These are phyloP conservation scores for Triplophysa bombifrons DNA, from an alignment of 2,797 vertebrate species.

Conservation along the genomic window DNA sequence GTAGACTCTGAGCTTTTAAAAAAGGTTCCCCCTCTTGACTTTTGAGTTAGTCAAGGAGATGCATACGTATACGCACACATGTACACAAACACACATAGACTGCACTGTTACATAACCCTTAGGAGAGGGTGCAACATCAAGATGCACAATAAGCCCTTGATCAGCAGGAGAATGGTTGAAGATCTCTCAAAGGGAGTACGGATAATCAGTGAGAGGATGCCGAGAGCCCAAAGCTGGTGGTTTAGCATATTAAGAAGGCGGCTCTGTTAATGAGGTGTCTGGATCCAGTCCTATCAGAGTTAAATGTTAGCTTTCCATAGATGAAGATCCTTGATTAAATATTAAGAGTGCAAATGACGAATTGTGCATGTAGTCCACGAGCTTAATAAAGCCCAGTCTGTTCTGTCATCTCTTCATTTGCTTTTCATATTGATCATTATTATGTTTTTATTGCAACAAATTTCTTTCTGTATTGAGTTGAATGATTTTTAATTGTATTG, in stretches of 20 bases:
- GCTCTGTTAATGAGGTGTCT: constrained; percentile 59
- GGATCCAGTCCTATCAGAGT: constrained; percentile 21
- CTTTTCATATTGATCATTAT: background rate
- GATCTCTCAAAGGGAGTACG: constrained; percentile 47
- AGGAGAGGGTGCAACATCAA: constrained; percentile 50
- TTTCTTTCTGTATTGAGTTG: background rate
- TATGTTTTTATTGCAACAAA: background rate
- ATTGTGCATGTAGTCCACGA: background rate
- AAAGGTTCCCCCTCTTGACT: constrained; percentile 41
- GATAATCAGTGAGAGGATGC: constrained; percentile 63
- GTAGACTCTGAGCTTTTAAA: constrained; percentile 64
- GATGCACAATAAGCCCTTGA: constrained; percentile 57
- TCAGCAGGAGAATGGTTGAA: constrained; percentile 52
- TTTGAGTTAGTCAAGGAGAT: constrained; percentile 28
- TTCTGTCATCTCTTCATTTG: constrained; percentile 6
- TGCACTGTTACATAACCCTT: constrained; percentile 62
- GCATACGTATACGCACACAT: background rate
- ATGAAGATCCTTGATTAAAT: constrained; percentile 33
- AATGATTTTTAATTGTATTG: no score
- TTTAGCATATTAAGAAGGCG: constrained; percentile 56
- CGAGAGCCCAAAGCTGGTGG: constrained; percentile 52
- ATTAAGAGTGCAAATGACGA: constrained; percentile 1
- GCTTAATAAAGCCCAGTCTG: constrained; percentile 14
- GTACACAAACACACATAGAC: constrained; percentile 20
- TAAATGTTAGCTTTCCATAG: constrained; percentile 17